Evolutionary conservation across 2,113 vertebrate genomes (phyloP).

Genomic region (Bos javanicus): DNA sequence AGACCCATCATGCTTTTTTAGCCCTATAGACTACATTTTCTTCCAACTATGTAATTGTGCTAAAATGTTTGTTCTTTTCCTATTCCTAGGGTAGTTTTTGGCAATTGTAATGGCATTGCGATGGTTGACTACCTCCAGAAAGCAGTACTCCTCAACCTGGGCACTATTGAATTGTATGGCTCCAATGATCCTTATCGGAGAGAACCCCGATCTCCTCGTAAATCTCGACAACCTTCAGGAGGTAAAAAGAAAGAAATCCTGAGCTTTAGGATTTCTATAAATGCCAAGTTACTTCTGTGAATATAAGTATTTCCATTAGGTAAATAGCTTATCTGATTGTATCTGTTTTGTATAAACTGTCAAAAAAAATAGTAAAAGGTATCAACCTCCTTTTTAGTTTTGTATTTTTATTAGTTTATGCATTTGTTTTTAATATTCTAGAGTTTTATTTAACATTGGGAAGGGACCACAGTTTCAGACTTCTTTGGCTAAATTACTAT

Average conservation of each 20-base stretch:
- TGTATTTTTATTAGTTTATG: not conserved
- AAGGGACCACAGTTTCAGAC: not conserved
- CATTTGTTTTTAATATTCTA: slow-evolving; percentile 5
- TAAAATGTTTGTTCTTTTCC: slow-evolving; percentile 25
- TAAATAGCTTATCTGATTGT: not conserved
- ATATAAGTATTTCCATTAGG: not conserved
- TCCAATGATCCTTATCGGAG: slow-evolving; percentile 97
- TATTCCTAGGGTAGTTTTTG: slow-evolving; percentile 93
- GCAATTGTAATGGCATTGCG: slow-evolving; percentile 96
- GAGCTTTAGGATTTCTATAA: not conserved
- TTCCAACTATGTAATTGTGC: not conserved
- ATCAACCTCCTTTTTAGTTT: not conserved
- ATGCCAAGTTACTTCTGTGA: not conserved
- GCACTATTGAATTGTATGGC: slow-evolving; percentile 94
- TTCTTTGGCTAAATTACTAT: not conserved
- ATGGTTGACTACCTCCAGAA: slow-evolving; percentile 99
- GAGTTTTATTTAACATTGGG: not conserved
- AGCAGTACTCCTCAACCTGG: slow-evolving; percentile 93
- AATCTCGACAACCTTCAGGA: slow-evolving; percentile 95
- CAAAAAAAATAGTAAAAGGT: not conserved
- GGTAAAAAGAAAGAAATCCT: slow-evolving; percentile 80
- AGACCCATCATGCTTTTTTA: not conserved
- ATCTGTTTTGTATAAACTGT: not conserved
- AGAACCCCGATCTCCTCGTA: slow-evolving; percentile 96
- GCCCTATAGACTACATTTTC: not conserved